These are phyloP conservation scores for Andrena dorsata DNA, from an alignment of 2,888 invertebrate species.

Conservation along the genomic window DNA sequence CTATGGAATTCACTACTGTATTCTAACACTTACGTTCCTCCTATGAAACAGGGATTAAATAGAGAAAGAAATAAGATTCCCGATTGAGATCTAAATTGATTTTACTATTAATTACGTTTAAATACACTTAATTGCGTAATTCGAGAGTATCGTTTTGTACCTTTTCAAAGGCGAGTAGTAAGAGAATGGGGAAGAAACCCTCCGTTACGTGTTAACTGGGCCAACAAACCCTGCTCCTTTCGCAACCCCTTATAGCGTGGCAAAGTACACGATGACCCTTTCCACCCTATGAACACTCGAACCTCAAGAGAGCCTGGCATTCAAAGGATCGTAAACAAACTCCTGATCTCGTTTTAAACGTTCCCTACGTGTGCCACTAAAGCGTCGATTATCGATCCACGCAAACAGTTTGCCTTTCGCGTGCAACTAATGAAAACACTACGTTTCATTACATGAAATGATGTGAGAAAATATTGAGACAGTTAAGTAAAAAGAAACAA, in stretches of 20 bases:
- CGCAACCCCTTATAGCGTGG: conserved; percentile 69
- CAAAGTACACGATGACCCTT: conserved; percentile 66
- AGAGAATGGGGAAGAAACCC: conserved; percentile 64
- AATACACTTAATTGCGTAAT: conserved; percentile 30
- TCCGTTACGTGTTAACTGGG: conserved; percentile 79
- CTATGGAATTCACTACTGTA: neutral
- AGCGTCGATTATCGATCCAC: conserved; percentile 27
- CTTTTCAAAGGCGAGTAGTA: conserved; percentile 43
- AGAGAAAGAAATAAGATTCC: neutral
- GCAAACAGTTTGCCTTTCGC: neutral
- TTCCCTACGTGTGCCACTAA: conserved; percentile 51
- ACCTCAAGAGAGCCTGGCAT: conserved; percentile 58
- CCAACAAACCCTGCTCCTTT: conserved; percentile 76
- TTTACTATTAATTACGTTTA: conserved; percentile 25
- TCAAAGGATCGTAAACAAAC: conserved; percentile 68
- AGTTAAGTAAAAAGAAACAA: too few species aligned
- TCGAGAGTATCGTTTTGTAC: conserved; percentile 17
- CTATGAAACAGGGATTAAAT: neutral
- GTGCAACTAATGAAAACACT: neutral
- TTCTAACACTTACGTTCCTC: neutral
- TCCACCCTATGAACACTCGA: conserved; percentile 65
- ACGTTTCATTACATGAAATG: too few species aligned
- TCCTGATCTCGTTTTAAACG: conserved; percentile 67
- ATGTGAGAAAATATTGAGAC: too few species aligned
- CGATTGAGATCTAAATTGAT: neutral